Evolutionary conservation across 1,140 invertebrate species (phyloP), one percentile per base, ranked within the genome.

Genomic region (Bombus pyrosoma): DNA sequence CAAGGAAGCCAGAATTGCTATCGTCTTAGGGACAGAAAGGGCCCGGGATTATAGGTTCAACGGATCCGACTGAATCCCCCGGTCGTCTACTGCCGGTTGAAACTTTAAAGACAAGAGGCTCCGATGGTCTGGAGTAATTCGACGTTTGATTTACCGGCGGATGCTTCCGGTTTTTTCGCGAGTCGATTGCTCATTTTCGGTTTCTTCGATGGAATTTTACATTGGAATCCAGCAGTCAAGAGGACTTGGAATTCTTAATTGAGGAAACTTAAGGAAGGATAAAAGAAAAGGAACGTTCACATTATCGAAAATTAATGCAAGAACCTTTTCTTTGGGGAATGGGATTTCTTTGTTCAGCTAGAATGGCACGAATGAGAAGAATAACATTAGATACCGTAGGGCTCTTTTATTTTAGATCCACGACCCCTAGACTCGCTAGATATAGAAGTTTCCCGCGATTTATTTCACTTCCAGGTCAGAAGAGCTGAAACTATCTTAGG

Each of bases 1-100:
- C 90, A 91, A 76, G 87, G 76, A 68, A 89, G 39, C 73, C 64
- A 66, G 83, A 88, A 91, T 91, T 85, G 87, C 89, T 89, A 90
- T 85, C 87, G 85, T 83, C 80, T 90, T 91, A 90, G 83, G 82
- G 85, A 85, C 81, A 81, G 79, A 71, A 83, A 84, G 86, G 85
- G 72, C 79, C 53, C 32, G 74, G 84, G 84, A 90, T 90, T 90
- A 87, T 87, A 84, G 89, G 41, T 89, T 90, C 81, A 87, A 88
- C 83, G 75, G 89, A 90, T 86, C 83, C 73, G 39, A 85, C 72
- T 86, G 72, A 86, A 90, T 90, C 75, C 83, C 73, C 80, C 72
- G 81, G 78, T 86, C 77, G 74, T 75, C 86, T 76, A 68, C 57
- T 85, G 66, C 73, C 59, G 66, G 79, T 62, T 86, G 82, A 86